These are phyloP conservation scores for Drosophila subsilvestris DNA, from an alignment of 2,888 invertebrate species.

Conservation along the genomic window DNA sequence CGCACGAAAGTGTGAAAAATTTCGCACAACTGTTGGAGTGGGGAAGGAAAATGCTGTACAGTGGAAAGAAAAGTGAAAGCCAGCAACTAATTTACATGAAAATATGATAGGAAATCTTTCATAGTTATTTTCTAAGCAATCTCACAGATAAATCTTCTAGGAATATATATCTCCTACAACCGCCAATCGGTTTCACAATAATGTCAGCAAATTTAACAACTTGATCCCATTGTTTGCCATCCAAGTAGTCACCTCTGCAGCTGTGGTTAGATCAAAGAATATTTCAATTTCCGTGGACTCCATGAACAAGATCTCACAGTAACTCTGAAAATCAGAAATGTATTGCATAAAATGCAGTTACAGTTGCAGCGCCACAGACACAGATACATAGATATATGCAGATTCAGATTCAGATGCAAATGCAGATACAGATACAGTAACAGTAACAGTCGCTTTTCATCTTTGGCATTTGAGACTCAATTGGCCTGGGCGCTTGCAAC, in stretches of 20 bases:
- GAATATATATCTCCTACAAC: not conserved
- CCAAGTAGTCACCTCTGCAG: constrained; percentile 59
- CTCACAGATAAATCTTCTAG: not conserved
- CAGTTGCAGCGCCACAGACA: constrained; percentile 10
- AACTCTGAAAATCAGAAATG: constrained; percentile 46
- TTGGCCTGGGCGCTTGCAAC: constrained; percentile 40
- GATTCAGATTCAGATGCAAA: constrained; percentile 16
- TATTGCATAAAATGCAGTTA: constrained; percentile 44
- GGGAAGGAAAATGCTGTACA: constrained; percentile 52
- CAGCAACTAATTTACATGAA: not conserved
- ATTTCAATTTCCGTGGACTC: constrained; percentile 8
- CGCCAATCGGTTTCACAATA: not conserved
- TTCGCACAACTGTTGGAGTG: constrained; percentile 56
- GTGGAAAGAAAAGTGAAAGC: constrained; percentile 48
- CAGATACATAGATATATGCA: constrained; percentile 26
- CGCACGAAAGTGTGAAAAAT: constrained; percentile 75
- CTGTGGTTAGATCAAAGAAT: constrained; percentile 49
- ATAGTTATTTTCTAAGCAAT: not conserved
- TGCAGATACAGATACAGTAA: constrained; percentile 32
- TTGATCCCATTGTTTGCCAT: constrained; percentile 50
- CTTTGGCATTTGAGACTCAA: constrained; percentile 74
- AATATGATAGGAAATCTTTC: not conserved
- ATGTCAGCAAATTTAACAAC: not conserved
- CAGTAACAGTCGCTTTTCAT: constrained; percentile 44
- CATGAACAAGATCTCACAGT: constrained; percentile 7